These are phyloP conservation scores for Phrynocephalus vlangalii DNA, from an alignment of 2,797 vertebrate species.

Conservation along the genomic window DNA sequence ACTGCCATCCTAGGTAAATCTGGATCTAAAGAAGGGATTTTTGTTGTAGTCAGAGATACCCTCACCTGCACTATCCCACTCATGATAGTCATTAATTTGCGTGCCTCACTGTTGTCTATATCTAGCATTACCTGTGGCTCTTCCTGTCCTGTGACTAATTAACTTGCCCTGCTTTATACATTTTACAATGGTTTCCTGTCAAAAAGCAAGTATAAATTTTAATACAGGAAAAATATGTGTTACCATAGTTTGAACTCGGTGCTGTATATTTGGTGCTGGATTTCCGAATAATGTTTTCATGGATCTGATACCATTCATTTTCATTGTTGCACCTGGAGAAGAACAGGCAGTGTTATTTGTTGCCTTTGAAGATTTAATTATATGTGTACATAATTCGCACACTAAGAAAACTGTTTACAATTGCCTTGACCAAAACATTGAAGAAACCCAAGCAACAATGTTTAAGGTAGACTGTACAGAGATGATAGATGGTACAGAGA, in stretches of 20 bases:
- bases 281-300: constrained; percentile 98
- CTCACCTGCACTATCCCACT: background rate
- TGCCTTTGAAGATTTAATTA: constrained; percentile 12
- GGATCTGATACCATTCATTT: constrained; percentile 98
- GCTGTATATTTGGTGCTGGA: constrained; percentile 99
- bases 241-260: constrained; percentile 98
- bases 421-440: background rate
- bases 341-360: constrained; percentile 48
- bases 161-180: background rate
- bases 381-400: background rate
- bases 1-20: too few relatives aligned
- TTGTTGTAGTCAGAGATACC: background rate
- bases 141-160: background rate
- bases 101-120: background rate
- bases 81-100: background rate
- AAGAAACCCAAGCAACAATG: background rate
- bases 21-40: too few relatives aligned
- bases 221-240: constrained; percentile 50
- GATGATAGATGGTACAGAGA: background rate
- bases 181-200: background rate
- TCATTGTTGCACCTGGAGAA: constrained; percentile 96
- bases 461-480: background rate
- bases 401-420: background rate
- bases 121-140: background rate
- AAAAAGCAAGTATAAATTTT: constrained; percentile 31